Percentiles rank a stretch among this genome's conserved stretches.
Conservation (phyloP, 2,888 invertebrate genomes). For the Norana najaformis region DNA sequence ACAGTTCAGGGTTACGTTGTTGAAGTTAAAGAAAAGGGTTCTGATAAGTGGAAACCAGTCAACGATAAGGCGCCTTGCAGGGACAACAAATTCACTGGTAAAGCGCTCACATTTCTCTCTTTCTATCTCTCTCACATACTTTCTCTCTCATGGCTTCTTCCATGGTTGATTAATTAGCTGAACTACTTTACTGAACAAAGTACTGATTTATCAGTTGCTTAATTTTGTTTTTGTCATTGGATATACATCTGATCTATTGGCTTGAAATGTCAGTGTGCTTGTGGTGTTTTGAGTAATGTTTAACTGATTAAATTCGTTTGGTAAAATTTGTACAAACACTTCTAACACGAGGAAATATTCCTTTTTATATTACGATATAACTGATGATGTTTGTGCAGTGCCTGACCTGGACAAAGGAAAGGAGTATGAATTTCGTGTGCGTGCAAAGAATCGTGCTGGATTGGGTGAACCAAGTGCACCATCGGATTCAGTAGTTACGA, state of each 20-base stretch:
- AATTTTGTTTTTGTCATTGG: neutral
- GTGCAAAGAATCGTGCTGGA: conserved; percentile 96
- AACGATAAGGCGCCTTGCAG: conserved; percentile 76
- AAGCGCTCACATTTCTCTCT: conserved; percentile 30
- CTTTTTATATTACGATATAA: neutral
- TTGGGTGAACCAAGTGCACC: conserved; percentile 88
- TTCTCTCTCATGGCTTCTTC: too few relatives aligned
- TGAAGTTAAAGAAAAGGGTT: conserved; percentile 71
- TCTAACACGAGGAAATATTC: neutral
- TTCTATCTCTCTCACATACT: too few relatives aligned
- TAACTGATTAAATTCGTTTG: neutral
- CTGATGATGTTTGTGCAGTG: conserved; percentile 53
- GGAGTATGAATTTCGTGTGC: conserved; percentile 89
- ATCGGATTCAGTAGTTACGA: conserved; percentile 80
- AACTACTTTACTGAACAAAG: too few relatives aligned
- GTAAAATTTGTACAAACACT: neutral
- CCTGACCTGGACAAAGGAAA: conserved; percentile 74
- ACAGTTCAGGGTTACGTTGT: conserved; percentile 77
- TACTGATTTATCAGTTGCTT: neutral
- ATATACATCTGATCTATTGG: neutral
- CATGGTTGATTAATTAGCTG: too few relatives aligned
- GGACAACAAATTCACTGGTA: conserved; percentile 70
- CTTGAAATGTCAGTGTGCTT: neutral
- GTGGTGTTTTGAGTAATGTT: neutral
- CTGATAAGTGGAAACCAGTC: conserved; percentile 73